Conservation (phyloP, 2,113 vertebrate species). For the Typhlomys cinereus region DNA sequence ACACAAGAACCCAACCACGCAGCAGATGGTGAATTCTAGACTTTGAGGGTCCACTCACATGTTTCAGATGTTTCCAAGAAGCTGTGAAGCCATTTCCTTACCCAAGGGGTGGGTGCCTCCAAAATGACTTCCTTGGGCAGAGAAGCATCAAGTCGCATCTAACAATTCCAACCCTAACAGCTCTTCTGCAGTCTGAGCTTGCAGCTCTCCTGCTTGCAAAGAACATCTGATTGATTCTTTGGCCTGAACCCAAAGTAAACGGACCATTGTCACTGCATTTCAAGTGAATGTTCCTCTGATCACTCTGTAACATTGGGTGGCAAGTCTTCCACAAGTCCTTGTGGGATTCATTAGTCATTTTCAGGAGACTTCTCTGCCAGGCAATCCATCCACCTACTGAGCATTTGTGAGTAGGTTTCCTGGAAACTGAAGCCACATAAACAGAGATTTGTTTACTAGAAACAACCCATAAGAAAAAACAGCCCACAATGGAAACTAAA, state of each 20-base stretch:
- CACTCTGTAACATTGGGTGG: not conserved
- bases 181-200: conserved; percentile 42
- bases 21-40: not conserved
- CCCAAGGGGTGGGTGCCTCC: not conserved
- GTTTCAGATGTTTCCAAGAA: not conserved
- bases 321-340: not conserved
- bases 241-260: conserved; percentile 63
- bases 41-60: not conserved
- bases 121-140: not conserved
- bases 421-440: not conserved
- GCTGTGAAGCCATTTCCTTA: not conserved
- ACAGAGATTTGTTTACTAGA: not conserved
- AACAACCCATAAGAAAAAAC: not conserved
- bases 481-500: not conserved
- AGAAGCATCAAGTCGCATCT: not conserved
- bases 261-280: not conserved
- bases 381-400: not conserved
- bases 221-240: conserved; percentile 53
- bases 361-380: not conserved
- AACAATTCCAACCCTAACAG: conserved; percentile 42
- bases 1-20: not conserved
- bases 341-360: conserved; percentile 4
- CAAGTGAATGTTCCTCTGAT: conserved; percentile 13
- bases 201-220: conserved; percentile 33
- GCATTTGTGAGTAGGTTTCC: not conserved